Evolutionary conservation across 2,888 invertebrate species (phyloP).

Genomic region (Agrilus biguttatus): DNA sequence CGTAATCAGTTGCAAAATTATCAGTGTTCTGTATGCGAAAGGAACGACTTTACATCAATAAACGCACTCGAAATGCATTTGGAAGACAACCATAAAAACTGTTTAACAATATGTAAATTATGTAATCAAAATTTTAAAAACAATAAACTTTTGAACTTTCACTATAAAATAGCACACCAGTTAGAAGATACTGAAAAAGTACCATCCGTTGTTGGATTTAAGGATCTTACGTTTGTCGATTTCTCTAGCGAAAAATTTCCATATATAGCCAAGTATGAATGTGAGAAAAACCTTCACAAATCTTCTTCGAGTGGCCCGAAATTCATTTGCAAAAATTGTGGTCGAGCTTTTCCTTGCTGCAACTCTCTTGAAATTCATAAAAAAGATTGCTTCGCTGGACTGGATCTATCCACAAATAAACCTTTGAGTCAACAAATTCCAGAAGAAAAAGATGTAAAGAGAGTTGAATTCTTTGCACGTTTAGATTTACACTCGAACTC

Average conservation of each 20-base stretch:
- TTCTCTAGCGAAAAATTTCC: constrained; percentile 70
- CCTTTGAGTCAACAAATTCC: constrained; percentile 20
- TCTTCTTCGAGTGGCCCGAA: constrained; percentile 37
- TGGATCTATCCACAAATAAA: constrained; percentile 23
- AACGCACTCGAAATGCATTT: constrained; percentile 48
- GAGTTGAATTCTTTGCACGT: constrained; percentile 71
- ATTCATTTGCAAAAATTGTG: constrained; percentile 56
- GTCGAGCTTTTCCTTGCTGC: constrained; percentile 54
- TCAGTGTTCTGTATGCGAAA: constrained; percentile 49
- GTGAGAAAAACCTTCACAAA: constrained; percentile 52
- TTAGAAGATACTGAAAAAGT: constrained; percentile 18
- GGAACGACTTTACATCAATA: constrained; percentile 43
- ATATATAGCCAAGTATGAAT: constrained; percentile 57
- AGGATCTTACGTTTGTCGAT: constrained; percentile 62
- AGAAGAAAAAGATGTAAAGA: constrained; percentile 43
- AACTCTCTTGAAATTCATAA: constrained; percentile 55
- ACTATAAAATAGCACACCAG: constrained; percentile 48
- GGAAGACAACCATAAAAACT: constrained; percentile 50
- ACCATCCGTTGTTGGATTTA: constrained; percentile 45
- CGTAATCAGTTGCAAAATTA: constrained; percentile 17
- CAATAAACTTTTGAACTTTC: constrained; percentile 54
- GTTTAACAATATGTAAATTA: constrained; percentile 49
- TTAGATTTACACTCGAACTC: constrained; percentile 62
- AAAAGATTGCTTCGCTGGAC: constrained; percentile 32
- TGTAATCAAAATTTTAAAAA: constrained; percentile 64